These are phyloP conservation scores for Ficedula albicollis DNA, from an alignment of 2,797 vertebrate genomes.

Conservation along the genomic window DNA sequence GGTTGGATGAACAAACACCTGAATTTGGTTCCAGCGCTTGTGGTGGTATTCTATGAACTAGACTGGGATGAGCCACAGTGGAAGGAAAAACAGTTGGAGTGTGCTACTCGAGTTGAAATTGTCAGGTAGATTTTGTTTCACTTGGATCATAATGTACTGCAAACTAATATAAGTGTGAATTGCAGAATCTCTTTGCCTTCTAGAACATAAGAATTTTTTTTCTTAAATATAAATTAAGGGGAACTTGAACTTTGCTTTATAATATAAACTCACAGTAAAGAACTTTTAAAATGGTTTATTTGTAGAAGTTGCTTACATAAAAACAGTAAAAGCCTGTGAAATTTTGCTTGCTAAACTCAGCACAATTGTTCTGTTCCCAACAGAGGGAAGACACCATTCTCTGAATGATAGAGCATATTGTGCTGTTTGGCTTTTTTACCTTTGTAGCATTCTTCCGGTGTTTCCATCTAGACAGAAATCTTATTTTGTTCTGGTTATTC, in stretches of 20 bases:
- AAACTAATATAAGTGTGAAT: background rate
- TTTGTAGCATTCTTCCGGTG: background rate
- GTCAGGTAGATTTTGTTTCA: slow-evolving; percentile 82
- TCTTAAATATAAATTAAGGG: background rate
- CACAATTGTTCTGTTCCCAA: background rate
- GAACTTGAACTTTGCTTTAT: background rate
- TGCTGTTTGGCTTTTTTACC: background rate
- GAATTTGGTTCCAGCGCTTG: slow-evolving; percentile 93
- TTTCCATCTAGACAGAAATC: background rate
- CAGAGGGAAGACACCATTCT: background rate
- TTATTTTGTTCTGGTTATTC: background rate
- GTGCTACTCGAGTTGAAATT: slow-evolving; percentile 96
- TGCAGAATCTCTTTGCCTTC: background rate
- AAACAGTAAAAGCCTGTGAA: background rate
- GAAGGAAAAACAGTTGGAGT: slow-evolving; percentile 97
- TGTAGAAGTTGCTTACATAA: background rate
- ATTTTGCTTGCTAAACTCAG: background rate
- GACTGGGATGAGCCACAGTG: slow-evolving; percentile 98
- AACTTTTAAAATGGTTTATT: background rate
- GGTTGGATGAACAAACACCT: slow-evolving; percentile 99
- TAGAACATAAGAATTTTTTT: background rate
- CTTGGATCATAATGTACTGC: background rate
- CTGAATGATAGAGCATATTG: background rate
- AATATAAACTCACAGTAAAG: background rate
- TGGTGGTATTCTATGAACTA: slow-evolving; percentile 96